phyloP scores from a whole-genome alignment of 2,113 vertebrate species.

The Copsychus sechellarum region DNA sequence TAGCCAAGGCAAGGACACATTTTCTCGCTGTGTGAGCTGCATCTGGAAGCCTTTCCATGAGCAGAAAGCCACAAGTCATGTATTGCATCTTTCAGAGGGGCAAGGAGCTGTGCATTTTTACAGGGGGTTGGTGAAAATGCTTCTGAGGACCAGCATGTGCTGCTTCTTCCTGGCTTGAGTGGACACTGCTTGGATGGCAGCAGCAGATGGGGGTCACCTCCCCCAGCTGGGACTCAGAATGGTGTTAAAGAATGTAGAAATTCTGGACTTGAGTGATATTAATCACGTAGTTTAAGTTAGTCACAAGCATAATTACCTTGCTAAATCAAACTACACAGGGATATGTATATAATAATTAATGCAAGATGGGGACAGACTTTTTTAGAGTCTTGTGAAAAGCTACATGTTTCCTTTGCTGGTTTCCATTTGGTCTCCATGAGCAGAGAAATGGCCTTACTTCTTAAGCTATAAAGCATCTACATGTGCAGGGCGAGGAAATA shows the following conservation, averaged over 20 bases:
- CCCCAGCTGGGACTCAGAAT: fast-evolving
- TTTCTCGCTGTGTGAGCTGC: neutral
- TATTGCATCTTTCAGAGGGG: neutral
- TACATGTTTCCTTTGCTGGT: neutral
- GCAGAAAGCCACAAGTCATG: neutral
- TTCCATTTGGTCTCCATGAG: neutral
- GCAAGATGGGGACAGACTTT: neutral
- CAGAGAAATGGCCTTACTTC: neutral
- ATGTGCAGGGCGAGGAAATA: neutral
- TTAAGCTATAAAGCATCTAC: neutral
- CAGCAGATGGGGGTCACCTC: neutral
- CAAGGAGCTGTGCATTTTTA: neutral
- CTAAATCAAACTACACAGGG: neutral
- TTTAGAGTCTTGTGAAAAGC: neutral
- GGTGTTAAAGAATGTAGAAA: neutral
- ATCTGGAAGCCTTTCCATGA: neutral
- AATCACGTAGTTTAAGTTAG: neutral
- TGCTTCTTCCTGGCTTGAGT: neutral
- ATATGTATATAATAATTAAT: neutral
- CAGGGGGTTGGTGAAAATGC: neutral
- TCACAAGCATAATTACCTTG: neutral
- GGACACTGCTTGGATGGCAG: fast-evolving
- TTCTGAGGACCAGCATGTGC: neutral
- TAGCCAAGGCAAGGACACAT: fast-evolving
- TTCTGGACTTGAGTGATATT: neutral